phyloP scores from a whole-genome alignment of 2,888 invertebrate species.

The Trachelus stipa region DNA sequence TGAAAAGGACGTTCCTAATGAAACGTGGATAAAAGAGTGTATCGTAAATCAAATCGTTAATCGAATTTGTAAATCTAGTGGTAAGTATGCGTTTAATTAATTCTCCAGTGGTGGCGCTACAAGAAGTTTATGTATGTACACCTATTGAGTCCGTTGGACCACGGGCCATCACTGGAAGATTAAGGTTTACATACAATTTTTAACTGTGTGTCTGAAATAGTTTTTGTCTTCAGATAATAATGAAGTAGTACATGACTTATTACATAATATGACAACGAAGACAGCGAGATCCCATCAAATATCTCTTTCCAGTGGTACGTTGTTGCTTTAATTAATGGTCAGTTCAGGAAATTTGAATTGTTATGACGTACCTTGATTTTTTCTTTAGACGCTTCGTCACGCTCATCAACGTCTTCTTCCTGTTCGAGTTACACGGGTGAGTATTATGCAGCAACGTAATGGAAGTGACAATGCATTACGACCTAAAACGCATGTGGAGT shows the following conservation, averaged over 20 bases:
- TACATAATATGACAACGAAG: slow-evolving; percentile 7
- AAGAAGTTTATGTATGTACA: not conserved
- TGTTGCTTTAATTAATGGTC: not conserved
- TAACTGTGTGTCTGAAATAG: not conserved
- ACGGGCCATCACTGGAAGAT: not conserved
- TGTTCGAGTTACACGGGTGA: not conserved
- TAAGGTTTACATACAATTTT: not conserved
- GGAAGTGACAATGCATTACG: not conserved
- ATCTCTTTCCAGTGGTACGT: not conserved
- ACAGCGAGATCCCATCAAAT: not conserved
- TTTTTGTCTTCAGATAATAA: slow-evolving; percentile 11
- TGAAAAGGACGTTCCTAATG: not conserved
- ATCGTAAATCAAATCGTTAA: not conserved
- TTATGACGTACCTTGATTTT: not conserved
- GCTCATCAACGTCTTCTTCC: not conserved
- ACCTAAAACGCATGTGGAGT: not conserved
- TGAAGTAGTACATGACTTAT: slow-evolving; percentile 8
- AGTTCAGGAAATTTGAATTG: not conserved
- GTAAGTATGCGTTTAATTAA: not conserved
- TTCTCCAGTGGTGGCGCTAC: not conserved
- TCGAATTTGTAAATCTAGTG: not conserved
- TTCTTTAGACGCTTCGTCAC: not conserved
- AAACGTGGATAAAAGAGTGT: not conserved
- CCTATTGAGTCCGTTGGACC: not conserved
- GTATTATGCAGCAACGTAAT: not conserved